phyloP scores from a whole-genome alignment of 92 coral and sea anemone genomes.

The Zoanthus solanderi region DNA sequence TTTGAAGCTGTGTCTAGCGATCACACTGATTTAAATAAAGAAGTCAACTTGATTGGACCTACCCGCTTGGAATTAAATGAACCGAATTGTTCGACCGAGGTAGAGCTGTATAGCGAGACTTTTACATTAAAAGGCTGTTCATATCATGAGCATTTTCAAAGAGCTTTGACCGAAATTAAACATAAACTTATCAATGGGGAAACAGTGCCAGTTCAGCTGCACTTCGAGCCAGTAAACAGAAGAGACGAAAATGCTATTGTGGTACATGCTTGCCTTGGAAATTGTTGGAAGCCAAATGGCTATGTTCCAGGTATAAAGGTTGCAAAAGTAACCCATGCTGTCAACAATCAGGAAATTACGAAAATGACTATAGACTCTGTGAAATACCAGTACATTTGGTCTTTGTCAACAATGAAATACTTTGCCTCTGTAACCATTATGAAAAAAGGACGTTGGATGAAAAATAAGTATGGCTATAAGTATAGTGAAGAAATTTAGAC shows the following conservation, averaged over 20 bases:
- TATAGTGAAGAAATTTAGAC: too few species aligned
- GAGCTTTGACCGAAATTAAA: slow-evolving; percentile 31
- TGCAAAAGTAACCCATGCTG: slow-evolving; percentile 60
- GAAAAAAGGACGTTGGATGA: too few species aligned
- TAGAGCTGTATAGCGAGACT: not conserved
- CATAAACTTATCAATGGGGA: slow-evolving; percentile 31
- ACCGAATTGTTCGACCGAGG: not conserved
- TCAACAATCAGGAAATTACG: slow-evolving; percentile 27
- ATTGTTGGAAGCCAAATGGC: slow-evolving; percentile 51
- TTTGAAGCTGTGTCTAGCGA: not conserved
- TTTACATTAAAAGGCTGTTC: slow-evolving; percentile 54
- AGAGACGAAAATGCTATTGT: slow-evolving; percentile 72
- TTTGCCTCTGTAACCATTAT: not conserved
- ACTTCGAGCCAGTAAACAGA: slow-evolving; percentile 56
- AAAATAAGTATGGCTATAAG: too few species aligned
- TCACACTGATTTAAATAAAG: not conserved
- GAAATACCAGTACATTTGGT: slow-evolving; percentile 30
- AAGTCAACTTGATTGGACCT: slow-evolving; percentile 22
- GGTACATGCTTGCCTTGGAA: slow-evolving; percentile 47
- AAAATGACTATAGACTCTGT: slow-evolving; percentile 42
- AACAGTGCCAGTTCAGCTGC: slow-evolving; percentile 28
- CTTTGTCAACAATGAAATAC: slow-evolving; percentile 8
- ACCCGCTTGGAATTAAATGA: not conserved
- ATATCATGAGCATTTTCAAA: slow-evolving; percentile 54
- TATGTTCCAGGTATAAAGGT: slow-evolving; percentile 59